Percentiles rank a stretch among this genome's conserved stretches.
These are phyloP conservation scores for Pachycephus smyrnensis DNA, from an alignment of 2,888 invertebrate genomes.

Conservation along the genomic window DNA sequence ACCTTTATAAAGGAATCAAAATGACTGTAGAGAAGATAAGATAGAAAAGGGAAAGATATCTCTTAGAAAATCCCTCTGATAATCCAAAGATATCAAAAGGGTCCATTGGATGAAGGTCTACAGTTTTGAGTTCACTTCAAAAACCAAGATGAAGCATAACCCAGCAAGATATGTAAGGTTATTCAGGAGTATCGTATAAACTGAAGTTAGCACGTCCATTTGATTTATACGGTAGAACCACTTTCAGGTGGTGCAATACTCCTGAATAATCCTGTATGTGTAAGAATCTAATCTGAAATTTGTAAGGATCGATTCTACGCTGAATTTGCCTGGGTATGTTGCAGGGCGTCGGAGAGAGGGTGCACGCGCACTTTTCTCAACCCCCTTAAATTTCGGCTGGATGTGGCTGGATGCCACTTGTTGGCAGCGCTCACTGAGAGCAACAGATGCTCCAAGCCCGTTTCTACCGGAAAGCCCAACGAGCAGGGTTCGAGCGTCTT, in stretches of 20 bases:
- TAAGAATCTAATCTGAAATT: neutral
- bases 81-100: neutral
- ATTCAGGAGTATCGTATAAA: neutral
- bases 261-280: neutral
- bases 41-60: neutral
- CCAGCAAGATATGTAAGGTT: neutral
- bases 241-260: neutral
- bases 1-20: neutral
- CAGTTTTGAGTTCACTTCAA: neutral
- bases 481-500: neutral
- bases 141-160: neutral
- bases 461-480: conserved; percentile 4
- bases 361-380: conserved; percentile 5
- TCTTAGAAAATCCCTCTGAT: neutral
- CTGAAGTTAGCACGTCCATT: neutral
- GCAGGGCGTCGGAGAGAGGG: neutral
- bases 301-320: neutral
- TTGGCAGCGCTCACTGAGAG: conserved; percentile 46
- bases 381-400: conserved; percentile 48
- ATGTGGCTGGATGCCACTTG: conserved; percentile 47
- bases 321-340: neutral
- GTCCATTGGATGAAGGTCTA: neutral
- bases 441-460: conserved; percentile 49
- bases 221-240: neutral
- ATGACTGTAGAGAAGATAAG: neutral